These are phyloP conservation scores for Menidia beryllina DNA, from an alignment of 2,113 vertebrate species.

Conservation along the genomic window DNA sequence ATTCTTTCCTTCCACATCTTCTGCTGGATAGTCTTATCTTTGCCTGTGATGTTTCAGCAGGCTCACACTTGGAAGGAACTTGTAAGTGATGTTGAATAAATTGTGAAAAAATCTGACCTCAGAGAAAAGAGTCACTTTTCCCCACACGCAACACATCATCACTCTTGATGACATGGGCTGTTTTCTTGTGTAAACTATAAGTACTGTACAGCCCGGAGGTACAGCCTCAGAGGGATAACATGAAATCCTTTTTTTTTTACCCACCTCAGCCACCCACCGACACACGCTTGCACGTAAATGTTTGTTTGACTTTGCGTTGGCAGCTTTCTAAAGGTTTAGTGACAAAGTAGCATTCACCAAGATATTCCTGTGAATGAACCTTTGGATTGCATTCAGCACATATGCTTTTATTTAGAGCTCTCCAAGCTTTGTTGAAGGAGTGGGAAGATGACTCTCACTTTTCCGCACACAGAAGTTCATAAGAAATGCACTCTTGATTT, in stretches of 20 bases:
- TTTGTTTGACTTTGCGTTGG: conserved; percentile 57
- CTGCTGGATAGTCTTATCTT: conserved; percentile 65
- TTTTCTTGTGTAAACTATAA: conserved; percentile 65
- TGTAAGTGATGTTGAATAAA: conserved; percentile 56
- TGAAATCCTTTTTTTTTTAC: conserved; percentile 49
- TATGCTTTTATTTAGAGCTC: conserved; percentile 75
- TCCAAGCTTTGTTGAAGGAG: conserved; percentile 34
- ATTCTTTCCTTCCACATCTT: conserved; percentile 70
- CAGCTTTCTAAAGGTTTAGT: conserved; percentile 65
- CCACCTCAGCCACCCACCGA: conserved; percentile 21
- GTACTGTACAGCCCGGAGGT: conserved; percentile 52
- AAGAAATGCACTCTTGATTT: conserved; percentile 17
- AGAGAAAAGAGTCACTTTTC: conserved; percentile 57
- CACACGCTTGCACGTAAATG: conserved; percentile 38
- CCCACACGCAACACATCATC: conserved; percentile 68
- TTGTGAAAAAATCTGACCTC: conserved; percentile 43
- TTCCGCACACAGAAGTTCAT: conserved; percentile 47
- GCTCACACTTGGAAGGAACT: conserved; percentile 40
- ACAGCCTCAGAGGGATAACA: conserved; percentile 40
- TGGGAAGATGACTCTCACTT: conserved; percentile 57
- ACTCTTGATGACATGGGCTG: conserved; percentile 53
- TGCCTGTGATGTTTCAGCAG: conserved; percentile 63
- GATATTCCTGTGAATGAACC: conserved; percentile 70
- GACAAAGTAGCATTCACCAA: conserved; percentile 71
- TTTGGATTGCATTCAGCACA: conserved; percentile 69